Evolutionary conservation across 2,113 vertebrate genomes (phyloP).

Genomic region (Petaurus breviceps): DNA sequence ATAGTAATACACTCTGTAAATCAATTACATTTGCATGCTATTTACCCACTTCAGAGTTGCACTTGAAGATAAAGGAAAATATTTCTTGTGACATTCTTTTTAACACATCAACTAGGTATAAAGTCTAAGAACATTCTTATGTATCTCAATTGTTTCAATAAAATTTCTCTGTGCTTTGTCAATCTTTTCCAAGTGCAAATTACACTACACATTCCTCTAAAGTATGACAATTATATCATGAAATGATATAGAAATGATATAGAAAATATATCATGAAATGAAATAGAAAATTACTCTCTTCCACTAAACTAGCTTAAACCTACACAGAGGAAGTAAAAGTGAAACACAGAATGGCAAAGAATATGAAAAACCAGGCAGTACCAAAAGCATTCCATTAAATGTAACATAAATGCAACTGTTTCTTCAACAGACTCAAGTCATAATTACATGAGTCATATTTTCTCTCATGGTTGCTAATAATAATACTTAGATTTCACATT

Average conservation of each 20-base stretch:
- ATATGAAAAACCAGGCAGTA: neutral
- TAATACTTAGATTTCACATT: neutral
- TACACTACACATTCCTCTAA: neutral
- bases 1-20: neutral
- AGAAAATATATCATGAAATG: too few species aligned
- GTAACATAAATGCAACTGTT: neutral
- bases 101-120: conserved; percentile 4
- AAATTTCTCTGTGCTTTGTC: conserved; percentile 23
- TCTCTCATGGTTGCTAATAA: neutral
- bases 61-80: conserved; percentile 12
- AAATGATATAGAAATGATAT: too few species aligned
- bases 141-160: neutral
- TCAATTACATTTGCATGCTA: neutral
- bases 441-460: neutral
- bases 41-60: neutral
- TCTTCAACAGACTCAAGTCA: neutral
- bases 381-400: neutral
- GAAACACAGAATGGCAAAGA: neutral
- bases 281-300: conserved; percentile 34
- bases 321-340: neutral
- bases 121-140: conserved; percentile 34
- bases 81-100: neutral
- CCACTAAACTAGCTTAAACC: neutral
- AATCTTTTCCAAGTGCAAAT: conserved; percentile 27
- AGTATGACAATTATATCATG: neutral